Evolutionary conservation across 1,140 invertebrate species (phyloP).

Genomic region (Pogonognathellus flavescens): DNA sequence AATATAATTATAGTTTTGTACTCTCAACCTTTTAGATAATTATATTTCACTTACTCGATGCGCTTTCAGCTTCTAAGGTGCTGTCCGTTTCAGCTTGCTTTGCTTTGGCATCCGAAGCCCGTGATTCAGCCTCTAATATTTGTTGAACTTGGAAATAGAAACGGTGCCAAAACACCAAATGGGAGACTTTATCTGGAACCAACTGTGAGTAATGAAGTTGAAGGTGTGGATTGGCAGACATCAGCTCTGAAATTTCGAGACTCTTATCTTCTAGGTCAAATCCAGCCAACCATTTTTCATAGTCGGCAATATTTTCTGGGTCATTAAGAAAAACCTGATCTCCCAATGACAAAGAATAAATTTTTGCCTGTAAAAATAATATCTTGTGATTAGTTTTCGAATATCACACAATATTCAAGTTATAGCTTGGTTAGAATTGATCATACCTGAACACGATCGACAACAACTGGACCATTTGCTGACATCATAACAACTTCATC

Average conservation of each 20-base stretch:
- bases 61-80: conserved; percentile 7
- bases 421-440: neutral
- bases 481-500: conserved; percentile 62
- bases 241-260: conserved; percentile 52
- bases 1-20: neutral
- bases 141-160: conserved; percentile 65
- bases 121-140: conserved; percentile 56
- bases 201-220: conserved; percentile 64
- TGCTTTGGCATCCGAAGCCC: conserved; percentile 25
- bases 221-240: conserved; percentile 61
- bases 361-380: conserved; percentile 60
- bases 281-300: conserved; percentile 61
- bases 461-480: conserved; percentile 36
- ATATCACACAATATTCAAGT: neutral
- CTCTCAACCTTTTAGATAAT: neutral
- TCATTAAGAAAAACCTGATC: conserved; percentile 61
- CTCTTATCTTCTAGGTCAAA: conserved; percentile 65
- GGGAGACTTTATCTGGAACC: conserved; percentile 65
- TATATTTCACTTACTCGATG: neutral
- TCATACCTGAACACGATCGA: conserved; percentile 58
- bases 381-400: neutral
- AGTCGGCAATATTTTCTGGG: conserved; percentile 58
- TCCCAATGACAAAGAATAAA: conserved; percentile 61
- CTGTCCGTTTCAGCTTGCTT: neutral
- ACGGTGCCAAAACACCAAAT: conserved; percentile 66